Evolutionary conservation across 1,140 invertebrate species (phyloP), one percentile per base, ranked within the genome.

Genomic region (Euwallacea similis): DNA sequence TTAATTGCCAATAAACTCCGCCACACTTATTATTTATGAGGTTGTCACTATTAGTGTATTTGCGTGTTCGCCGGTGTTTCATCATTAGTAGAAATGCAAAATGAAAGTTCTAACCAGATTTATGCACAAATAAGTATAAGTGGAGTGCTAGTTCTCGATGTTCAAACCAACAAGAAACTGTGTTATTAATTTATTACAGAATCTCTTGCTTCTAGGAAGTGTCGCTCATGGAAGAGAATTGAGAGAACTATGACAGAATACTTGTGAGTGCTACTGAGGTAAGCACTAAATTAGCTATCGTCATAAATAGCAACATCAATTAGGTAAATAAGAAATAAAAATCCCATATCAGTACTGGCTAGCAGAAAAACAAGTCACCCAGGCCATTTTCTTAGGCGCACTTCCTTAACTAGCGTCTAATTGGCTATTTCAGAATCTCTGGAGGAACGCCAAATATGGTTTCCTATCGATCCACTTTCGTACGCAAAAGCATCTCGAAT

Each of bases 241-340:
- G 21, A 33, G 1, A 33, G 21, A 33, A 33, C 21, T 33, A 33
- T 33, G 21, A 33, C 21, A 33, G 4, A 33, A 33, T 1, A 33
- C 21, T 33, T 33, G 21, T 33, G 21, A 33, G 21, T 33, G 21
- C 21, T 4, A 33, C 21, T 33, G 21, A 33, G 21, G 21, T 33
- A 33, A 33, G 21, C 21, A 33, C 21, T 33, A 33, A 61, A 61
- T 61, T 61, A 53, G n/a, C 16, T 16, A 61, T 69, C 21, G 66
- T 69, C 66, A 69, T 69, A 69, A 69, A 60, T 53, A 69, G 66
- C 58, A 61, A 69, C 66, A 69, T 71, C 69, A 71, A 69, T 71
- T 71, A 71, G 69, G 69, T 71, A 71, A 71, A 71, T 71, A 71
- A 71, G 69, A 59, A 47, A 71, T 71, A 71, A 71, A 71, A 65